Conservation (phyloP, 2,888 invertebrate species). For the Xiphydria camelus region DNA sequence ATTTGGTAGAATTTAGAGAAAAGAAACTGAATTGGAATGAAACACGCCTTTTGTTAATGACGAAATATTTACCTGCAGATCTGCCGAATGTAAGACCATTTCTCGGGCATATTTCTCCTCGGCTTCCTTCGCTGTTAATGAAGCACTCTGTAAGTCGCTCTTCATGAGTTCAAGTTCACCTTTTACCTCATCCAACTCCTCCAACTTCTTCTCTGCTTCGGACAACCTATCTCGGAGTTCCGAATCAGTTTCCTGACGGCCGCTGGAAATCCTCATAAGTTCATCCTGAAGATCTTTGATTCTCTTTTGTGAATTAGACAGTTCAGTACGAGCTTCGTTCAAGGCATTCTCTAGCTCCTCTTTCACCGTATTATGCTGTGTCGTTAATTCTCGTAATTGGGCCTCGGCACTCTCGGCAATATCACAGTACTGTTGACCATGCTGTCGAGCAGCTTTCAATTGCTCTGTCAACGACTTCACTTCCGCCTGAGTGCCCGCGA, state of each 20-base stretch:
- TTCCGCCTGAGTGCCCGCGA: slow-evolving; percentile 67
- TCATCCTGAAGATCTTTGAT: slow-evolving; percentile 73
- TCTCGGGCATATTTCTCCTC: slow-evolving; percentile 82
- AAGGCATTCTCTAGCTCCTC: slow-evolving; percentile 65
- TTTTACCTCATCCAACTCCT: slow-evolving; percentile 64
- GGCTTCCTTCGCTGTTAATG: slow-evolving; percentile 67
- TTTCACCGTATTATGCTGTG: slow-evolving; percentile 65
- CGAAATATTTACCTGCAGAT: slow-evolving; percentile 59
- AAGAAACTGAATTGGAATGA: no score
- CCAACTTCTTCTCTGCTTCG: slow-evolving; percentile 67
- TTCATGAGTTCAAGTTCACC: slow-evolving; percentile 66
- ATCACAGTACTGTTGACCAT: slow-evolving; percentile 81
- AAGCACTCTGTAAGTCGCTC: slow-evolving; percentile 66
- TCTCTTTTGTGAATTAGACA: slow-evolving; percentile 64
- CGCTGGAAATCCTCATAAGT: slow-evolving; percentile 69
- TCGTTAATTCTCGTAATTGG: slow-evolving; percentile 69
- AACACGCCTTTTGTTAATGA: no score
- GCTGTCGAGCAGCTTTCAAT: slow-evolving; percentile 72
- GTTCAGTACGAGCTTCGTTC: slow-evolving; percentile 52
- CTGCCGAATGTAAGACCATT: slow-evolving; percentile 77
- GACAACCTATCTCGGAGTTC: slow-evolving; percentile 61
- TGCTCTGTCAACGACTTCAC: slow-evolving; percentile 72
- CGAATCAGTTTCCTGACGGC: slow-evolving; percentile 64
- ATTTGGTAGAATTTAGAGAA: neutral
- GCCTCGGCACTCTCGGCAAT: slow-evolving; percentile 82